A percentile compares a stretch with the other conserved stretches of the same genome.
Conservation (phyloP, 2,888 invertebrate species). For the Tuta absoluta region DNA sequence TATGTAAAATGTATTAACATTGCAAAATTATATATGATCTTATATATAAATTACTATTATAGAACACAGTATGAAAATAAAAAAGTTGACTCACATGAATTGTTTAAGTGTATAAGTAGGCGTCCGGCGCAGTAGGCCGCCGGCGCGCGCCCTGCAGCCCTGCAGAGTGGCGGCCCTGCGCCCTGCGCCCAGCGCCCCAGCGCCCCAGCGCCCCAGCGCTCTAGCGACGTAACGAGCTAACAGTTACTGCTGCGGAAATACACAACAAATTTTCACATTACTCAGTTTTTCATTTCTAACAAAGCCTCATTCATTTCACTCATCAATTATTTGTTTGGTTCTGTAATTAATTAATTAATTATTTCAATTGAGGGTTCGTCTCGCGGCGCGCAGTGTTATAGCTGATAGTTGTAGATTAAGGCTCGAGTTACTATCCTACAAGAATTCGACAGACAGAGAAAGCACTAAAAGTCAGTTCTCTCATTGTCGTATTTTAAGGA, state of each 20-base stretch:
- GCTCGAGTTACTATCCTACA: background rate
- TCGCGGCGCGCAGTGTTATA: background rate
- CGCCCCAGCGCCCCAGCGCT: too few species aligned
- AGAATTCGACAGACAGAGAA: background rate
- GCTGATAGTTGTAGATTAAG: background rate
- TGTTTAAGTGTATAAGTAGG: slow-evolving; percentile 70
- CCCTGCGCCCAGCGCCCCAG: too few species aligned
- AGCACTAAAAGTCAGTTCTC: background rate
- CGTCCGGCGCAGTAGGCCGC: slow-evolving; percentile 45
- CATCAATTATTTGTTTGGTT: background rate
- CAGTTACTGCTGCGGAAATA: slow-evolving; percentile 66
- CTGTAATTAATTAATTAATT: slow-evolving; percentile 7
- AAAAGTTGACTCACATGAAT: slow-evolving; percentile 79
- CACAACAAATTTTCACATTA: slow-evolving; percentile 73
- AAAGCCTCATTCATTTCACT: slow-evolving; percentile 37
- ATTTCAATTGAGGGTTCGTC: background rate
- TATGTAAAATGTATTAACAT: slow-evolving; percentile 81
- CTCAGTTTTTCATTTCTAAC: slow-evolving; percentile 68
- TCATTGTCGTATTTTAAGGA: background rate
- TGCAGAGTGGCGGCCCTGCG: too few species aligned
- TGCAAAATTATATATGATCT: slow-evolving; percentile 81
- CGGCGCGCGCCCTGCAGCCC: background rate
- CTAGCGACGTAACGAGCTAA: too few species aligned
- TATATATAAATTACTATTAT: slow-evolving; percentile 81
- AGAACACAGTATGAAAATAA: slow-evolving; percentile 80